Evolutionary conservation across 2,113 vertebrate genomes (phyloP).

Genomic region (Hemibagrus wyckioides): DNA sequence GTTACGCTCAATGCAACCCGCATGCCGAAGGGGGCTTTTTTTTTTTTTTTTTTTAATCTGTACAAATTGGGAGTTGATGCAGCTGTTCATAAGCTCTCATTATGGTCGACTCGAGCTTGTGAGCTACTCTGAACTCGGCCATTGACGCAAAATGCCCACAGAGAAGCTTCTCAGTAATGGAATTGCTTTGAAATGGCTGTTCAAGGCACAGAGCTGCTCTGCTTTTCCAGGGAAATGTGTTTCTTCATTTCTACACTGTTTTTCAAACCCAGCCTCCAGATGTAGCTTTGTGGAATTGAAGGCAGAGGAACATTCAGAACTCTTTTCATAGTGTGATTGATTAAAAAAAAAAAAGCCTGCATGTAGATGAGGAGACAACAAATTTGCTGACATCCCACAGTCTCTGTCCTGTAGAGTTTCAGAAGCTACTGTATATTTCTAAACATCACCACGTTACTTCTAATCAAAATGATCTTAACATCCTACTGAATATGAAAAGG

Average conservation of each 20-base stretch:
- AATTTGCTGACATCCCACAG: neutral
- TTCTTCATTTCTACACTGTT: neutral
- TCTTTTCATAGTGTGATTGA: neutral
- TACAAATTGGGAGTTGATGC: conserved; percentile 18
- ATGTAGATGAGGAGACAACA: neutral
- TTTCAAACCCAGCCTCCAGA: neutral
- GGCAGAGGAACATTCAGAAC: neutral
- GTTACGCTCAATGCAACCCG: conserved; percentile 57
- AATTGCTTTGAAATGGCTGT: neutral
- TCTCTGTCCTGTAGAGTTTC: neutral
- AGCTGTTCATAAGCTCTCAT: neutral
- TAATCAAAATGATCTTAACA: neutral
- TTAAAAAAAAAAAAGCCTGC: neutral
- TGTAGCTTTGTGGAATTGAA: neutral
- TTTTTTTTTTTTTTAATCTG: neutral
- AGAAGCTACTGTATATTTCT: neutral
- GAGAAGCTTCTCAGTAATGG: neutral
- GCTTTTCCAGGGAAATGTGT: neutral
- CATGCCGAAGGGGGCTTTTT: conserved; percentile 52
- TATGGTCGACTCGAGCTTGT: neutral
- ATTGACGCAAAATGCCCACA: neutral
- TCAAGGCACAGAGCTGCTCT: neutral
- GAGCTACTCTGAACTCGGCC: neutral
- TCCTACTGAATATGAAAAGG: neutral
- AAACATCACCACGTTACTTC: neutral